Conservation (phyloP, 2,888 invertebrate genomes). For the Deladenus siricidicola region DNA sequence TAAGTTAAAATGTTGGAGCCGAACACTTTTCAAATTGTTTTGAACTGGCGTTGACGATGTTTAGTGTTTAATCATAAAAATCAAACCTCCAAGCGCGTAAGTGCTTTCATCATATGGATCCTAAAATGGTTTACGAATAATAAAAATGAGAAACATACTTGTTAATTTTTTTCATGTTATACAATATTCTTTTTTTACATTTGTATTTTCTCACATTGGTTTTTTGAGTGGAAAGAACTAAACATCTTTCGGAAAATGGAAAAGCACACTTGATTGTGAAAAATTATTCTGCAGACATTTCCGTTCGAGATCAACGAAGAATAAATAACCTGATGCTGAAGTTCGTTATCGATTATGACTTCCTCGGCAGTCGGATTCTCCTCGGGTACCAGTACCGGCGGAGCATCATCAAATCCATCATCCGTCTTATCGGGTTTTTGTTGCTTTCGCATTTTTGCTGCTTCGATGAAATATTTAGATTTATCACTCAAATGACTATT, state of each 20-base stretch:
- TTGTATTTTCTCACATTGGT: background rate
- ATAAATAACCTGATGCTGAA: background rate
- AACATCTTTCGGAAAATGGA: no score
- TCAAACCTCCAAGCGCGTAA: background rate
- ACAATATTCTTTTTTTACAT: background rate
- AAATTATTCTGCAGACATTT: no score
- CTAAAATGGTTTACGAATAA: no score
- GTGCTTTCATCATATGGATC: background rate
- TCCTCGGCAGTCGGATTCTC: slow-evolving; percentile 21
- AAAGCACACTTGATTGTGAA: no score
- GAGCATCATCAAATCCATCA: slow-evolving; percentile 19
- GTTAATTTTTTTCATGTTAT: no score
- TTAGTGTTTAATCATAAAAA: no score
- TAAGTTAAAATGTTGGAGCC: no score
- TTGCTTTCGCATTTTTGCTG: background rate
- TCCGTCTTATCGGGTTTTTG: background rate
- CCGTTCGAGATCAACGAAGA: no score
- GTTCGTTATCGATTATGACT: slow-evolving; percentile 4
- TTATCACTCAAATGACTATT: background rate
- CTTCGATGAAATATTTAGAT: background rate
- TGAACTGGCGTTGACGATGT: no score
- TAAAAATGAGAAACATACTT: no score
- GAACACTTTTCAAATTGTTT: no score
- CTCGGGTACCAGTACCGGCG: slow-evolving; percentile 30
- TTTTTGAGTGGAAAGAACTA: background rate